A percentile compares a stretch with the other conserved stretches of the same genome.
Evolutionary conservation across 2,888 invertebrate species (phyloP).

Genomic region (Hirtodrosophila duncani): DNA sequence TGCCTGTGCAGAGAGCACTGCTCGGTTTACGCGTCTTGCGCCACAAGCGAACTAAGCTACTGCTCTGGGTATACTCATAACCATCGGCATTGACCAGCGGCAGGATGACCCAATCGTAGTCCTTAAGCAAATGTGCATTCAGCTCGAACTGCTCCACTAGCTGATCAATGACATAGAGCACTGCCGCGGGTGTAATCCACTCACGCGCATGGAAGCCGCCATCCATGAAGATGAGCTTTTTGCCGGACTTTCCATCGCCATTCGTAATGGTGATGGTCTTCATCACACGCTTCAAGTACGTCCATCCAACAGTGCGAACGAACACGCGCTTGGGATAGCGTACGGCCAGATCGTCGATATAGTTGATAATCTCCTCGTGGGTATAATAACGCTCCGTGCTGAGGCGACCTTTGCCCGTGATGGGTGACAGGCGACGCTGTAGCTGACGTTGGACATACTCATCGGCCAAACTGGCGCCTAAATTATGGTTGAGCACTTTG

Average conservation of each 20-base stretch:
- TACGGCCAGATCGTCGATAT: slow-evolving; percentile 78
- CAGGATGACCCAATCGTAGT: slow-evolving; percentile 83
- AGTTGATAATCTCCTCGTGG: slow-evolving; percentile 79
- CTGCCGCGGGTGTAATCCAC: slow-evolving; percentile 83
- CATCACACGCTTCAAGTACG: slow-evolving; percentile 81
- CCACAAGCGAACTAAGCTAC: slow-evolving; percentile 79
- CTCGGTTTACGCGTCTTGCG: slow-evolving; percentile 84
- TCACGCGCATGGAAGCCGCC: slow-evolving; percentile 84
- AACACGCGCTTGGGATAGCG: slow-evolving; percentile 80
- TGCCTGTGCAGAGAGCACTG: slow-evolving; percentile 82
- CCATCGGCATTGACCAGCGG: slow-evolving; percentile 86
- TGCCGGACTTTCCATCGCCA: slow-evolving; percentile 78
- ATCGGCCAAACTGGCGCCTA: slow-evolving; percentile 54
- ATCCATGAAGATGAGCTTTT: slow-evolving; percentile 80
- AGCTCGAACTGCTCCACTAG: slow-evolving; percentile 79
- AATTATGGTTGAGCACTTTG: slow-evolving; percentile 54
- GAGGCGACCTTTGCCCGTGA: slow-evolving; percentile 57
- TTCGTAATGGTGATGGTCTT: slow-evolving; percentile 82
- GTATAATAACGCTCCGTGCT: slow-evolving; percentile 68
- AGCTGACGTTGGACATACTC: slow-evolving; percentile 50
- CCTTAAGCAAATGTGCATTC: slow-evolving; percentile 79
- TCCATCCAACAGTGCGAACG: slow-evolving; percentile 81
- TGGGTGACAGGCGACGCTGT: slow-evolving; percentile 38
- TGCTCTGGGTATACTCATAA: slow-evolving; percentile 81
- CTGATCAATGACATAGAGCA: slow-evolving; percentile 81